phyloP scores from a whole-genome alignment of 2,113 vertebrate species.

The Patagioenas fasciata region DNA sequence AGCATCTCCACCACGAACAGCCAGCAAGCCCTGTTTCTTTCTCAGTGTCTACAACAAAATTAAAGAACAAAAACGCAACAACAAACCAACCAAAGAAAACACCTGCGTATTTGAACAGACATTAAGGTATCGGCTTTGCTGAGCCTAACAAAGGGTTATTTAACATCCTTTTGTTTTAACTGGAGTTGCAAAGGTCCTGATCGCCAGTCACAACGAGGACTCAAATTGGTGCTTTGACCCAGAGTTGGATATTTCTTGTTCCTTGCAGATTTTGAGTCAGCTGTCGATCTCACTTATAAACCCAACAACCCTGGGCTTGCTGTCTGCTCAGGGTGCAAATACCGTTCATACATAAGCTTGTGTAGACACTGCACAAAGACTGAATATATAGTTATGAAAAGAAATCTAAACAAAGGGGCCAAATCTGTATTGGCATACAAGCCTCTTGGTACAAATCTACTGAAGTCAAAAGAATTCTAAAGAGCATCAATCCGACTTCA shows the following conservation, averaged over 20 bases:
- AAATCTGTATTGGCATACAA: not conserved
- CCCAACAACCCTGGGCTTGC: not conserved
- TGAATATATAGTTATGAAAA: not conserved
- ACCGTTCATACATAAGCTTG: not conserved
- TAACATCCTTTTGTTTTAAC: not conserved
- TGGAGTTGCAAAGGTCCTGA: not conserved
- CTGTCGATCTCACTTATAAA: not conserved
- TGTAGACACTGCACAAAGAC: not conserved
- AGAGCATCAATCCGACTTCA: not conserved
- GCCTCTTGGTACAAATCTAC: not conserved
- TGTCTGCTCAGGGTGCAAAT: not conserved
- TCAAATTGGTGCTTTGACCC: not conserved
- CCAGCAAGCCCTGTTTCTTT: not conserved
- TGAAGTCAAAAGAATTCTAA: not conserved
- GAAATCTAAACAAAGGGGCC: not conserved
- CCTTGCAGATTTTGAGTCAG: not conserved
- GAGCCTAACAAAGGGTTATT: not conserved
- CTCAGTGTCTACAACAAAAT: not conserved
- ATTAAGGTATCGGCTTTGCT: not conserved
- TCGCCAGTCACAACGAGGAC: not conserved
- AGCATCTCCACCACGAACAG: too few species aligned
- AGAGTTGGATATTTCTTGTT: not conserved
- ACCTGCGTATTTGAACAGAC: not conserved
- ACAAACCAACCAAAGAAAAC: not conserved
- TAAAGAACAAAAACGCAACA: not conserved